Percentiles rank a stretch among this genome's conserved stretches.
Conservation (phyloP, 2,797 vertebrate species). For the Propithecus perrieri region DNA sequence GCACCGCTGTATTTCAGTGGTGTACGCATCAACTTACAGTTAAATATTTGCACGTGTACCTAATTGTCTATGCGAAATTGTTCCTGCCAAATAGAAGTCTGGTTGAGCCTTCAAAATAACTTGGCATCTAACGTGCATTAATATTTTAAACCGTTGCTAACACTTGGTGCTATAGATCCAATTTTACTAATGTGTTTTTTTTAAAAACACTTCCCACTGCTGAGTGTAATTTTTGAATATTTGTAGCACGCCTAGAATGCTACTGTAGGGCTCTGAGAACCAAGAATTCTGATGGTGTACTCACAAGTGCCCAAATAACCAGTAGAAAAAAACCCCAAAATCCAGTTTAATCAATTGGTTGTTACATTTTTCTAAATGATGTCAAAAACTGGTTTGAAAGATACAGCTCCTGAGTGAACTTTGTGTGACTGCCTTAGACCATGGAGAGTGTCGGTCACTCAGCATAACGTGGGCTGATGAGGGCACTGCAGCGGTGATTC, state of each 20-base stretch:
- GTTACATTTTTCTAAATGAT: not conserved
- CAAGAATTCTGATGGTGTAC: not conserved
- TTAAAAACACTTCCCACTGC: slow-evolving; percentile 40
- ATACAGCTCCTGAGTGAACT: not conserved
- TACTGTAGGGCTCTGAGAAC: not conserved
- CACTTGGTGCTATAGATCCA: slow-evolving; percentile 62
- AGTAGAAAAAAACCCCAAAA: not conserved
- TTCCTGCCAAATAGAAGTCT: slow-evolving; percentile 64
- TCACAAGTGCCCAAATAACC: not conserved
- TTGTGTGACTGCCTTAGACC: not conserved
- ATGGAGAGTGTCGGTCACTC: not conserved
- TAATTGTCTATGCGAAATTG: slow-evolving; percentile 54
- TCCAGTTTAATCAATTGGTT: not conserved
- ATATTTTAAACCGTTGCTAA: slow-evolving; percentile 72
- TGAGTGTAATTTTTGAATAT: slow-evolving; percentile 49
- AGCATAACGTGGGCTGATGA: rapidly evolving
- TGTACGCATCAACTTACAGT: slow-evolving; percentile 14
- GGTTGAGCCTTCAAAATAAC: slow-evolving; percentile 54
- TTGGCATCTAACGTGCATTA: slow-evolving; percentile 70
- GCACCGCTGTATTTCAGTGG: slow-evolving; percentile 38
- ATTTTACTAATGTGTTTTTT: slow-evolving; percentile 57
- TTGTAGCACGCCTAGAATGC: slow-evolving; percentile 33
- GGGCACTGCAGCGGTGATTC: not conserved
- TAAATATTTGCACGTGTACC: slow-evolving; percentile 70
- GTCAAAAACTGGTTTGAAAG: not conserved